Evolutionary conservation across 2,797 vertebrate genomes (phyloP), one percentile per base, ranked within the genome.

Genomic region (Sebastes itinus): DNA sequence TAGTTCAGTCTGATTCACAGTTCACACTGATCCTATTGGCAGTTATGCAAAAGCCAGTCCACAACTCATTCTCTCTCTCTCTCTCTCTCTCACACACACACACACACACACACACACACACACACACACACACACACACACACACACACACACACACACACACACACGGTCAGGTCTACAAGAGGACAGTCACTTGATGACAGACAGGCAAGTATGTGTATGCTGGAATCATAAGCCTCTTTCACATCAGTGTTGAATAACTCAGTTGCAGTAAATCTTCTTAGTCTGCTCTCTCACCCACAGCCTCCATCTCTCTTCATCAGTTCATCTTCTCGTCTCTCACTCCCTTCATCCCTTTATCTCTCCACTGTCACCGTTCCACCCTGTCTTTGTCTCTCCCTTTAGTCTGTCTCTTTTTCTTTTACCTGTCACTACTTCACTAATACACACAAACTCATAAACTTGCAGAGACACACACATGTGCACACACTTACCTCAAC

Each of bases 161-260:
- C 28, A 32, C 28, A 22, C 46, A n/a, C 1, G 49, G 49, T 54
- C 49, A 54, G 9, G n/a, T n/a, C 49, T 54, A 22, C 49, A 5
- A n/a, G 49, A 10, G 0, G 20, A 22, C 49, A 22, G 49, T 54
- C 49, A 54, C 20, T n/a, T 5, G 49, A 54, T 54, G 78, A 58
- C n/a, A 7, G 16, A 56, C 12, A 70, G 16, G n/a, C 38, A 42
- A 38, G 49, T 38, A 12, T 73, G 23, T 71, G 54, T 62, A 32
- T 25, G 96, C 94, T 92, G 86, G 93, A 94, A 95, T 93, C 93
- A 95, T 97, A 97, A 97, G 96, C 96, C 95, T 96, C 96, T 98
- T 97, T 97, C 95, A 94, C 96, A 96, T 96, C 96, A 97, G 96
- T 96, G 96, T 96, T 97, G 96, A 97, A 97, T 97, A 97, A 97